Percentiles rank a stretch among this genome's conserved stretches.
phyloP scores from a whole-genome alignment of 2,113 vertebrate genomes.

The Himantopus leucocephalus region DNA sequence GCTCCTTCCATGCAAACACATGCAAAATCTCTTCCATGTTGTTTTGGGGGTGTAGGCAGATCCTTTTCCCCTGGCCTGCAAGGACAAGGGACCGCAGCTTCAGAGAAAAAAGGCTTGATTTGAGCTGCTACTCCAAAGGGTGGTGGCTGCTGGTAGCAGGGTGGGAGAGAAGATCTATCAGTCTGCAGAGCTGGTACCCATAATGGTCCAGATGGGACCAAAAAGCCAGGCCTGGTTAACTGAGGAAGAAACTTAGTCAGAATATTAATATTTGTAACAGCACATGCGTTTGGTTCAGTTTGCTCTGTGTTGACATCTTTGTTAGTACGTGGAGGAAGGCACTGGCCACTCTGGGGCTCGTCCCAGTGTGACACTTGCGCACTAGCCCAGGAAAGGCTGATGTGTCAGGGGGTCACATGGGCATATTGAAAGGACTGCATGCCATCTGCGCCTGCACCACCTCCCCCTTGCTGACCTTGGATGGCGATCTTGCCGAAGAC shows the following conservation, averaged over 20 bases:
- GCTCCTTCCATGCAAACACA: neutral
- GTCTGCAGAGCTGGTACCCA: neutral
- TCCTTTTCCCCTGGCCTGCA: neutral
- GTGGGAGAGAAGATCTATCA: neutral
- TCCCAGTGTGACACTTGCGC: neutral
- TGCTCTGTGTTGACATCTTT: neutral
- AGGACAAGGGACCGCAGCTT: neutral
- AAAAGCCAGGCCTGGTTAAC: neutral
- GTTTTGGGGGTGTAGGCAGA: neutral
- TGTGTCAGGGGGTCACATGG: neutral
- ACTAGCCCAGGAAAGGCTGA: neutral
- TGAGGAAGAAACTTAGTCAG: neutral
- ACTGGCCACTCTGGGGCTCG: neutral
- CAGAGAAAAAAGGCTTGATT: neutral
- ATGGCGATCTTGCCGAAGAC: slow-evolving; percentile 76
- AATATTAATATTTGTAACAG: neutral
- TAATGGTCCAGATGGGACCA: neutral
- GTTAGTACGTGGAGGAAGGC: neutral
- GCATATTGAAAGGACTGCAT: neutral
- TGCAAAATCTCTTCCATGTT: neutral
- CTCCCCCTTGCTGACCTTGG: slow-evolving; percentile 63
- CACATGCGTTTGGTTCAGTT: fast-evolving
- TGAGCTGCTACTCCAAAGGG: neutral
- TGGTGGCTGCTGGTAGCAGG: neutral
- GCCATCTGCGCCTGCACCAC: fast-evolving